Evolutionary conservation across 2,797 vertebrate genomes (phyloP).

Genomic region (Enteromius argenteus): DNA sequence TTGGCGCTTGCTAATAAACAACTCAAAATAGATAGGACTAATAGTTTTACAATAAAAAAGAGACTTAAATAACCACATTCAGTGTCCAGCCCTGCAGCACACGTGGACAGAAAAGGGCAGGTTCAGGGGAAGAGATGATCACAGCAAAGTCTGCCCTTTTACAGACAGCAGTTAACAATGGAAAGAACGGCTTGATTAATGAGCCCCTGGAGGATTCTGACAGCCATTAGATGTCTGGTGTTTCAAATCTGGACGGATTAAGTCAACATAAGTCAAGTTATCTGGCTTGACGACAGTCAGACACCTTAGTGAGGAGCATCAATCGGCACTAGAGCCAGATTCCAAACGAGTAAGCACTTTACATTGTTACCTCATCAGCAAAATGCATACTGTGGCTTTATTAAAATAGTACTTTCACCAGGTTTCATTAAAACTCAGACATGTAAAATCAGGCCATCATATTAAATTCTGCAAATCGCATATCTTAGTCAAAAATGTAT

Average conservation of each 20-base stretch:
- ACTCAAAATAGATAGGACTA: background rate
- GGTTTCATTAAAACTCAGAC: conserved; percentile 38
- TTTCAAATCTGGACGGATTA: conserved; percentile 47
- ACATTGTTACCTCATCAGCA: conserved; percentile 27
- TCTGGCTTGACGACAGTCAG: conserved; percentile 31
- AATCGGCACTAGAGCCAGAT: conserved; percentile 21
- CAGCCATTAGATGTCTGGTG: conserved; percentile 30
- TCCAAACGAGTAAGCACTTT: conserved; percentile 33
- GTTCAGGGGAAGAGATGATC: background rate
- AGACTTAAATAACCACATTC: background rate
- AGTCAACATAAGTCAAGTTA: conserved; percentile 48
- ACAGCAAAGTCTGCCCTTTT: background rate
- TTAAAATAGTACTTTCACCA: conserved; percentile 14
- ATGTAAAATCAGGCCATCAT: background rate
- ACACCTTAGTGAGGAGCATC: conserved; percentile 26
- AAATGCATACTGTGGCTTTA: conserved; percentile 15
- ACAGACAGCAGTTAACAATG: background rate
- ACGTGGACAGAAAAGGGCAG: background rate
- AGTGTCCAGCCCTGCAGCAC: background rate
- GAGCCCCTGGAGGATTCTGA: background rate
- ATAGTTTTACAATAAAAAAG: background rate
- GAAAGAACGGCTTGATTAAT: conserved; percentile 51
- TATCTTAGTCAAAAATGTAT: background rate
- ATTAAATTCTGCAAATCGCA: background rate
- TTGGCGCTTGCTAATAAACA: background rate